Percentiles rank a stretch among this genome's conserved stretches.
Evolutionary conservation across 2,113 vertebrate genomes (phyloP).

Genomic region (Nicator chloris): DNA sequence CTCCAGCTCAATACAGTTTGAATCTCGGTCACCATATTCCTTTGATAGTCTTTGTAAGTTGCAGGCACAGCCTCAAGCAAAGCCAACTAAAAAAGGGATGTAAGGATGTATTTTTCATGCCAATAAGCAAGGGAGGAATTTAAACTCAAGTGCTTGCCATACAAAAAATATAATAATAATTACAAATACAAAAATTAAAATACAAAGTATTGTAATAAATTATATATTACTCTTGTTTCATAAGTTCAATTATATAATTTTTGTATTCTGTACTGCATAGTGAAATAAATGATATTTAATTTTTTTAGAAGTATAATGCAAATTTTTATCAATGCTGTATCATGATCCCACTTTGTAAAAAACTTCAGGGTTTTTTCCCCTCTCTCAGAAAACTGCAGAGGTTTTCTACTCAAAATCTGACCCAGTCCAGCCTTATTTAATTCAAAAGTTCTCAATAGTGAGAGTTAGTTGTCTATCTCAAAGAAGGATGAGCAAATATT

Average conservation of each 20-base stretch:
- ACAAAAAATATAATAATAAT: background rate
- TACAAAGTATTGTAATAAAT: background rate
- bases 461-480: background rate
- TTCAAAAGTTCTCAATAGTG: background rate
- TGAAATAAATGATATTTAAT: background rate
- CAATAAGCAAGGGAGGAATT: background rate
- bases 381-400: background rate
- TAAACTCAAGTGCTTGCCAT: background rate
- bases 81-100: background rate
- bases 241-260: background rate
- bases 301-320: background rate
- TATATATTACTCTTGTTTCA: background rate
- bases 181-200: background rate
- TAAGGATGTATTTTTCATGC: background rate
- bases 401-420: background rate
- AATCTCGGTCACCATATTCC: conserved; percentile 28
- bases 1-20: conserved; percentile 11
- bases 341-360: background rate
- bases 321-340: background rate
- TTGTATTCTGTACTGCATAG: background rate
- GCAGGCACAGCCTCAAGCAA: conserved; percentile 11
- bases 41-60: conserved; percentile 49
- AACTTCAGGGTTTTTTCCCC: fast-evolving
- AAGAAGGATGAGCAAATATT: background rate
- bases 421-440: background rate